These are phyloP conservation scores for Erebia epiphron DNA, from an alignment of 2,888 invertebrate genomes.

Conservation along the genomic window DNA sequence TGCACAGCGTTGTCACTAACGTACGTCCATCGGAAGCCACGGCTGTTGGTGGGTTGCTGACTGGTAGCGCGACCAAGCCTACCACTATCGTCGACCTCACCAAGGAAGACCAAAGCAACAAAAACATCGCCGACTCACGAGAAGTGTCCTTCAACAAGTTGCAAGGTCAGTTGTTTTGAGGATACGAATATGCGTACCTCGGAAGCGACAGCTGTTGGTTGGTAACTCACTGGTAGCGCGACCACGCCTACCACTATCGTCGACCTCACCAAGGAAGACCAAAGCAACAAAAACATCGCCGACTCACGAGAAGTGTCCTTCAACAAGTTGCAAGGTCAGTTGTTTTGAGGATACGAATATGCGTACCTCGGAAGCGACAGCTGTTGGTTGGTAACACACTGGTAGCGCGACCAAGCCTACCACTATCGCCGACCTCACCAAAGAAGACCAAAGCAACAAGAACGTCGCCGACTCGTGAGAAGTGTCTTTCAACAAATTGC, in stretches of 20 bases:
- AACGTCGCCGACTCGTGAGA: constrained; percentile 87
- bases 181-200: constrained; percentile 79
- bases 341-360: constrained; percentile 58
- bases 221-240: constrained; percentile 85
- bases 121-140: constrained; percentile 86
- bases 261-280: constrained; percentile 85
- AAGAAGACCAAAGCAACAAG: constrained; percentile 78
- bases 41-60: constrained; percentile 87
- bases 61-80: constrained; percentile 82
- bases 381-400: constrained; percentile 87
- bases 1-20: constrained; percentile 76
- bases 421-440: constrained; percentile 84
- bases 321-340: constrained; percentile 86
- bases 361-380: constrained; percentile 85
- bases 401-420: constrained; percentile 82
- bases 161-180: constrained; percentile 70
- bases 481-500: constrained; percentile 88
- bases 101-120: constrained; percentile 78
- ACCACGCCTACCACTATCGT: constrained; percentile 81
- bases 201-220: constrained; percentile 88
- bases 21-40: constrained; percentile 87
- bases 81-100: constrained; percentile 85
- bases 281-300: constrained; percentile 81
- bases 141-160: constrained; percentile 91
- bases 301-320: constrained; percentile 88